phyloP scores from a whole-genome alignment of 1,140 invertebrate genomes.

The Hermetia illucens region DNA sequence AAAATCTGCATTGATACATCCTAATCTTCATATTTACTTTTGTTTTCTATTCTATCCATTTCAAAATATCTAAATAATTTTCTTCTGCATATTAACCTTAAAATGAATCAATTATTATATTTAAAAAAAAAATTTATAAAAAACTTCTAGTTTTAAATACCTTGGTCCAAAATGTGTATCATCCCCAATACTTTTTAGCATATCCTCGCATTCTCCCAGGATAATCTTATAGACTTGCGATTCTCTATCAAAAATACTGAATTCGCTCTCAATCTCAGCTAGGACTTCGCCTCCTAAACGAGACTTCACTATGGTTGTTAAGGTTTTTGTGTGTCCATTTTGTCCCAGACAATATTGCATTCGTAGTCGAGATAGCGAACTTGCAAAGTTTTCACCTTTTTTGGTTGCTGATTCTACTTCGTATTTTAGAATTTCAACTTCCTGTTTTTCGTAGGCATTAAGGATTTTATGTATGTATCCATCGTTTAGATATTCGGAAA shows the following conservation, averaged over 20 bases:
- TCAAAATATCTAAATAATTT: background rate
- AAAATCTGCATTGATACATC: background rate
- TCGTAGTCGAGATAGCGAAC: conserved; percentile 3
- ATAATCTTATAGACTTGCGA: conserved; percentile 6
- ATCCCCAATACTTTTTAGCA: conserved; percentile 5
- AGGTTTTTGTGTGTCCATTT: background rate
- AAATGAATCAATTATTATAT: background rate
- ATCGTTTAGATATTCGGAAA: conserved; percentile 5
- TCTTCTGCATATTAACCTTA: background rate
- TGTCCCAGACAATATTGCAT: conserved; percentile 5
- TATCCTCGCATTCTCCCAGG: conserved; percentile 1
- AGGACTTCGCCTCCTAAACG: conserved; percentile 4
- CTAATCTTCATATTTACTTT: background rate
- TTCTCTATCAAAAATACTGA: conserved; percentile 8
- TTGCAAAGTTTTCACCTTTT: conserved; percentile 10
- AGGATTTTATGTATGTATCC: conserved; percentile 7
- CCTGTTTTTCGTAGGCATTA: background rate
- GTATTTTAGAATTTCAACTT: background rate
- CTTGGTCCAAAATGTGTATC: conserved; percentile 8
- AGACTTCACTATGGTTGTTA: conserved; percentile 8
- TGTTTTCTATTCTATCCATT: no score
- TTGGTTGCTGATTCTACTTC: conserved; percentile 6
- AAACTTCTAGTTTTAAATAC: background rate
- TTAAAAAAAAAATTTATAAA: background rate
- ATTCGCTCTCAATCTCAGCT: conserved; percentile 6